A percentile compares a stretch with the other conserved stretches of the same genome.
These are phyloP conservation scores for Chiroxiphia lanceolata DNA, from an alignment of 2,797 vertebrate species.

Conservation along the genomic window DNA sequence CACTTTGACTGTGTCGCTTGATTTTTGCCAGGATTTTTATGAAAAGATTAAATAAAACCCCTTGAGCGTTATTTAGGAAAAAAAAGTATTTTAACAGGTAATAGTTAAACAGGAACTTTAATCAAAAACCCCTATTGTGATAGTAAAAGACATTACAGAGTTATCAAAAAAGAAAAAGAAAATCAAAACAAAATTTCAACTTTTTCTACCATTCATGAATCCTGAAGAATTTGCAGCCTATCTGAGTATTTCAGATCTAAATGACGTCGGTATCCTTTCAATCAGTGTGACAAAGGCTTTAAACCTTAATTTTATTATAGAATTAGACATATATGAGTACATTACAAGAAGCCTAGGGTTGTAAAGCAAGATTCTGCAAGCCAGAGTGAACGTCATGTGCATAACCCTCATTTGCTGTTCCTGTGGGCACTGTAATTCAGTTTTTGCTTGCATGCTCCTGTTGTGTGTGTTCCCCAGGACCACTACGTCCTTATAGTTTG, in stretches of 20 bases:
- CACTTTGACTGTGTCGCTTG: background rate
- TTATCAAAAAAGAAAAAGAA: background rate
- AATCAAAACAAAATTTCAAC: background rate
- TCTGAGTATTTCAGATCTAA: background rate
- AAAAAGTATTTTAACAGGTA: background rate
- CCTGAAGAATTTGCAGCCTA: background rate
- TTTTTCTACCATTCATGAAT: background rate
- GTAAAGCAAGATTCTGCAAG: background rate
- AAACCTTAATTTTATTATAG: background rate
- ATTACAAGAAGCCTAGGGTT: background rate
- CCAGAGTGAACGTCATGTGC: background rate
- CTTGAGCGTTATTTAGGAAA: background rate
- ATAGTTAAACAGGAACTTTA: background rate
- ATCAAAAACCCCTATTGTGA: accelerated
- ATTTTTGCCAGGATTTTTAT: background rate
- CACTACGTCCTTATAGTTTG: background rate
- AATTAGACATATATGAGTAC: background rate
- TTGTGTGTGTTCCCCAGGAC: background rate
- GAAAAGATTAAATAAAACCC: background rate
- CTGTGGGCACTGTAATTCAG: background rate
- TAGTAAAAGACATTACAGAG: background rate
- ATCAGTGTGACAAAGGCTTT: background rate
- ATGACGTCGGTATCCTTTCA: background rate
- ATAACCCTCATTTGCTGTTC: background rate
- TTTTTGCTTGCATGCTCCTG: background rate